phyloP scores from a whole-genome alignment of 2,888 invertebrate species.

The Minunthozetes semirufus region DNA sequence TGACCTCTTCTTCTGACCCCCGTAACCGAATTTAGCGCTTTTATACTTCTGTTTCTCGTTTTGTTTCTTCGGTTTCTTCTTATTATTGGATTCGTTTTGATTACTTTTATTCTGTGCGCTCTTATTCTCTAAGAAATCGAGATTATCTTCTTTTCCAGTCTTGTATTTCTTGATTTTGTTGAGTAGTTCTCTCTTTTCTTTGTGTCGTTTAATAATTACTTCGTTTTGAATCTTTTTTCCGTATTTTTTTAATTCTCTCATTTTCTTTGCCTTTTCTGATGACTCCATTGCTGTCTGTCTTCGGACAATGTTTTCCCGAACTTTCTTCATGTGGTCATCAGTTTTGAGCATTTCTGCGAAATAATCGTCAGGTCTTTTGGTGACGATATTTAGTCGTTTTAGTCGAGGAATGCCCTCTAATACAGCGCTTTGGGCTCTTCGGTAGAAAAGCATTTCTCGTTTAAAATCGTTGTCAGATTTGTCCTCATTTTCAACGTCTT shows the following conservation, averaged over 20 bases:
- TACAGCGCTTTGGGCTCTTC: constrained; percentile 65
- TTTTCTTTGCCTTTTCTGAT: constrained; percentile 79
- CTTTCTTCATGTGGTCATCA: constrained; percentile 94
- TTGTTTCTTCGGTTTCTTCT: constrained; percentile 13
- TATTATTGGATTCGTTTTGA: constrained; percentile 66
- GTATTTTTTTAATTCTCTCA: constrained; percentile 83
- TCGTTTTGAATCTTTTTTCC: constrained; percentile 82
- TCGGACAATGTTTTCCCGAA: constrained; percentile 67
- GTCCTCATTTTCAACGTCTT: constrained; percentile 41
- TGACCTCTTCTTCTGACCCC: constrained; percentile 83
- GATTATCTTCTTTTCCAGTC: constrained; percentile 66
- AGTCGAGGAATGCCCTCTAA: constrained; percentile 70
- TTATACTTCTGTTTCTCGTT: constrained; percentile 50
- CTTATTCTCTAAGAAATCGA: constrained; percentile 65
- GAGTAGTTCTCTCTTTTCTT: constrained; percentile 82
- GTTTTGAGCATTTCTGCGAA: constrained; percentile 99
- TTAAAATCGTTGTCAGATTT: constrained; percentile 67
- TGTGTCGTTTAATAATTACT: constrained; percentile 71
- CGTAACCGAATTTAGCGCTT: constrained; percentile 84
- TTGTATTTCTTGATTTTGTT: constrained; percentile 88
- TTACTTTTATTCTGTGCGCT: constrained; percentile 51
- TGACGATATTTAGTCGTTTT: constrained; percentile 63
- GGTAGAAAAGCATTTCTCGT: constrained; percentile 67
- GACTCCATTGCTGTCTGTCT: constrained; percentile 77
- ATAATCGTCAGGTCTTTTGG: constrained; percentile 86